Evolutionary conservation across 2,888 invertebrate species (phyloP).

Genomic region (Plutella xylostella): DNA sequence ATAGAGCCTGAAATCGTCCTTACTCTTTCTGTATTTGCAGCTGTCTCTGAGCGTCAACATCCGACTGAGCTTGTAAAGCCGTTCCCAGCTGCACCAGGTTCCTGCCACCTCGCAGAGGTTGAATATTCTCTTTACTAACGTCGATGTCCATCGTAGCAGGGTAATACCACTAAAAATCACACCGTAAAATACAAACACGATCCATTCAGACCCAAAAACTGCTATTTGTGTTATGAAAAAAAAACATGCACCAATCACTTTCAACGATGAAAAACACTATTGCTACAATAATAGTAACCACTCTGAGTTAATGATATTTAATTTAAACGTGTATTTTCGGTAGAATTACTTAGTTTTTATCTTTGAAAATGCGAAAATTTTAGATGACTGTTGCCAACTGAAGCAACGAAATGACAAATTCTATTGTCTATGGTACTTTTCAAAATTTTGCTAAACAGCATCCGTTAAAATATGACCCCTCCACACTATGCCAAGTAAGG

Average conservation of each 20-base stretch:
- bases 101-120: slow-evolving; percentile 90
- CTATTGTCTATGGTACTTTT: slow-evolving; percentile 46
- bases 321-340: slow-evolving; percentile 10
- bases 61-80: slow-evolving; percentile 82
- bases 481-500: not conserved
- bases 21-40: slow-evolving; percentile 78
- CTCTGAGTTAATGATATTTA: slow-evolving; percentile 13
- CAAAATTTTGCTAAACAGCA: slow-evolving; percentile 35
- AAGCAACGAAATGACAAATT: slow-evolving; percentile 53
- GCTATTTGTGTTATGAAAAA: slow-evolving; percentile 38
- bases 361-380: slow-evolving; percentile 48
- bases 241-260: slow-evolving; percentile 20
- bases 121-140: slow-evolving; percentile 93
- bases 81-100: slow-evolving; percentile 82
- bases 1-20: too few relatives aligned
- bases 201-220: slow-evolving; percentile 43
- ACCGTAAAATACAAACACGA: slow-evolving; percentile 56
- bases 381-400: slow-evolving; percentile 53
- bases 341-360: slow-evolving; percentile 28
- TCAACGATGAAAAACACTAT: not conserved
- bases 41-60: slow-evolving; percentile 76
- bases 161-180: slow-evolving; percentile 43
- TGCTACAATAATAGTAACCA: slow-evolving; percentile 13
- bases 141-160: slow-evolving; percentile 78
- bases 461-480: slow-evolving; percentile 1